Base-by-base conservation (phyloP, 2,113 vertebrate species). In the Epinephelus moara region DNA sequence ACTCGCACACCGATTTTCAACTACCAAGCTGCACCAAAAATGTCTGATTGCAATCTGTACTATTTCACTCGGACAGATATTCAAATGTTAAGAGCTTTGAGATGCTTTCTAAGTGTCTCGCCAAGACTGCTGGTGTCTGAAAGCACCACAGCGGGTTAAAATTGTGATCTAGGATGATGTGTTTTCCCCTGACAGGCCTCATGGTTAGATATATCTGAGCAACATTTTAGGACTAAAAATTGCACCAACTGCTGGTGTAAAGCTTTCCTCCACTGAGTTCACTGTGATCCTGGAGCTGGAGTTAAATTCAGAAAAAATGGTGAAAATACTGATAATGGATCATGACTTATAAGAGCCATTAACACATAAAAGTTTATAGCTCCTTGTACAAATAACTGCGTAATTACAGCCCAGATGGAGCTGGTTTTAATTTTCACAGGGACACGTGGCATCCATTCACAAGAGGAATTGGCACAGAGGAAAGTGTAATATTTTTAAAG, bases 131-230 rank as follows among this genome's bases (percentile, higher is more conserved):
- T 53, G 14, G 45, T 37, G 57, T 78, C 62, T 74, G 25, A 75
- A 80, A 74, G 75, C 45, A 50, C 33, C 12, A 49, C 10, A 14
- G 75, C 53, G 13, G 40, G 68, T 21, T 77, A 17, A 62, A 78
- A 40, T 40, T 19, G 55, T 3, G 45, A 63, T 55, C 56, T 13
- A 67, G 62, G 61, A 66, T 23, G 75, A 82, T 50, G 47, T 50
- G 81, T 74, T 70, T 59, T 61, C 45, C 72, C 72, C 64, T 66
- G 67, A 66, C 37, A 78, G 21, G 25, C 25, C 67, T 78, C 40
- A 17, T 45, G 64, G 68, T 72, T 69, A 53, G 7, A 81, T 79
- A 49, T 67, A 56, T 62, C 40, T 52, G 42, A 80, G 50, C 1
- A 25, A 53, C 59, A 52, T 82, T 76, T 80, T 7, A 30, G 17